Evolutionary conservation across 2,113 vertebrate species (phyloP), one percentile per base, ranked within the genome.

Genomic region (Gobio gobio): DNA sequence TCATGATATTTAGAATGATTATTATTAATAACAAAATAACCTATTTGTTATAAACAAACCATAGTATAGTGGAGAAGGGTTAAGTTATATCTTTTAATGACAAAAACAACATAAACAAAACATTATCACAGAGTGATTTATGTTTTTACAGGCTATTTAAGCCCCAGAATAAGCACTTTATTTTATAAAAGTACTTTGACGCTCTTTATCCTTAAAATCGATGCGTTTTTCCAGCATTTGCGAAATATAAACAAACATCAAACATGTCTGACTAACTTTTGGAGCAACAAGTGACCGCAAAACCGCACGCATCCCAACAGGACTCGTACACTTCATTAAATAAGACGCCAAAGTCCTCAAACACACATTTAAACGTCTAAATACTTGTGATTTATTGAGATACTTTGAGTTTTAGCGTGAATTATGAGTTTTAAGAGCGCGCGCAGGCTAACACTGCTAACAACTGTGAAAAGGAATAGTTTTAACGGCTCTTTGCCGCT

Each of bases 251-350:
- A 79, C 22, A 43, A 24, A 79, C 36, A 26, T 4, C 16, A 40
- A 68, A 70, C 22, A 24, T 45, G 47, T 58, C 77, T 58, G 66
- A 51, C 63, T 70, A 78, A 58, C 63, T 70, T 81, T 36, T 36
- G 45, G 45, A 81, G 78, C 78, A 81, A 81, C 78, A 81, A 81
- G 78, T 81, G 59, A 80, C n/a, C 78, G 7, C 78, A 64, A 80
- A 68, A 76, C 74, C 49, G 36, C 43, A 29, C 40, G 36, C 9
- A 26, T 26, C n/a, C 74, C 64, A 18, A 64, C 24, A 5, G 8
- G 24, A 81, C 13, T 26, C 2, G 0, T 1, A 43, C 10, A 43
- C 54, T 16, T 36, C 33, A 24, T 24, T 4, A 26, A 80, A 26
- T 13, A 18, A 29, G 13, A 49, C 59, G 7, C 10, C 4, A 29